A percentile compares a stretch with the other conserved stretches of the same genome.
Evolutionary conservation across 2,888 invertebrate species (phyloP).

Genomic region (Disparrhopalites patrizii): DNA sequence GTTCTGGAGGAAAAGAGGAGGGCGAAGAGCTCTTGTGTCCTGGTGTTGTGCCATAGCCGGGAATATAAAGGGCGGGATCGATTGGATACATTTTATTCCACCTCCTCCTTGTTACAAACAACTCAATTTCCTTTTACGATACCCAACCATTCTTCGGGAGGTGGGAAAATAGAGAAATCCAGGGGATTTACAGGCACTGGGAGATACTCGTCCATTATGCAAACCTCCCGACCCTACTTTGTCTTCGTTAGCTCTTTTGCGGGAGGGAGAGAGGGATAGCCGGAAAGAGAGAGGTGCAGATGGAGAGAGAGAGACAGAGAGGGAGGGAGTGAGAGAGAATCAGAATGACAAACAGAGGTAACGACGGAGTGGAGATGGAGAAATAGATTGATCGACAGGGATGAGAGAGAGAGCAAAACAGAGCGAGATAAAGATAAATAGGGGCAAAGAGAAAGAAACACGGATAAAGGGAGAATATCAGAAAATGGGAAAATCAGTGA

Average conservation of each 20-base stretch:
- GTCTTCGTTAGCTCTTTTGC: neutral
- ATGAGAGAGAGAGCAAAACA: neutral
- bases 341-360: neutral
- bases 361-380: neutral
- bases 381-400: too few relatives aligned
- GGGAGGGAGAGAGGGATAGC: neutral
- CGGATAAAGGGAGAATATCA: neutral
- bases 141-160: neutral
- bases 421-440: too few relatives aligned
- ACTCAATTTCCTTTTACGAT: slow-evolving; percentile 25
- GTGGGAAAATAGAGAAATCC: slow-evolving; percentile 5
- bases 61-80: too few relatives aligned
- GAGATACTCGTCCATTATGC: slow-evolving; percentile 4
- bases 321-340: slow-evolving; percentile 1
- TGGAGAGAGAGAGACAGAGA: too few relatives aligned
- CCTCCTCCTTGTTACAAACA: slow-evolving; percentile 9
- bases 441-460: neutral
- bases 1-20: neutral
- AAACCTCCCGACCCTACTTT: neutral
- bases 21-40: neutral
- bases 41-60: too few relatives aligned
- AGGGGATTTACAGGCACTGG: too few relatives aligned
- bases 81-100: slow-evolving; percentile 10
- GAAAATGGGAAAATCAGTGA: neutral
- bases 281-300: too few relatives aligned